phyloP scores from a whole-genome alignment of 2,797 vertebrate genomes.

The Coracias cyanogaster region DNA sequence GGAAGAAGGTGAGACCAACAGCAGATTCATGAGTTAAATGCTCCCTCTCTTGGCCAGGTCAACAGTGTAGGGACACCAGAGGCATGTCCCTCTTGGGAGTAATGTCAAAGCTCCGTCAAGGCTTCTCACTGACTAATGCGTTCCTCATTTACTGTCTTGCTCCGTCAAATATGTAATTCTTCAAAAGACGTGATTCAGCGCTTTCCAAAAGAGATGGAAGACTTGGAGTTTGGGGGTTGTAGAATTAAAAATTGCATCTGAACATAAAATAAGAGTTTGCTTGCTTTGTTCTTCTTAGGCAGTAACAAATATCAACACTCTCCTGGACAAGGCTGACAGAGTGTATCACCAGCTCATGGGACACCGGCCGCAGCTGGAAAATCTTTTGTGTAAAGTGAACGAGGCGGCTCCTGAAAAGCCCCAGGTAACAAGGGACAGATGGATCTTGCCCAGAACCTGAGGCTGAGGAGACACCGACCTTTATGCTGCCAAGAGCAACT shows the following conservation, averaged over 20 bases:
- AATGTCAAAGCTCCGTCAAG: not conserved
- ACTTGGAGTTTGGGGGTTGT: not conserved
- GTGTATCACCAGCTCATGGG: constrained; percentile 99
- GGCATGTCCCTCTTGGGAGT: not conserved
- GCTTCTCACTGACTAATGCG: not conserved
- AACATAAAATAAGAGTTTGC: not conserved
- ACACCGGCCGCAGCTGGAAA: constrained; percentile 95
- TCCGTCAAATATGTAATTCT: not conserved
- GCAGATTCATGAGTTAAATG: not conserved
- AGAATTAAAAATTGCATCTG: not conserved
- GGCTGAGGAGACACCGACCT: not conserved
- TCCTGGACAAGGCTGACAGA: constrained; percentile 97
- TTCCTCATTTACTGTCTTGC: not conserved
- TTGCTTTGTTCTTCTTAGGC: constrained; percentile 80
- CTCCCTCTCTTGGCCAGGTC: not conserved
- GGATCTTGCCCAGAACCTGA: not conserved
- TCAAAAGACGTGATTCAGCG: not conserved
- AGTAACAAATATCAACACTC: constrained; percentile 97
- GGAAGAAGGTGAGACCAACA: constrained; percentile 89
- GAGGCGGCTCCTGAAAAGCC: constrained; percentile 98
- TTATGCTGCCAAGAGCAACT: not conserved
- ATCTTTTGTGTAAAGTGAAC: constrained; percentile 95
- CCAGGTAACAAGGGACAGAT: constrained; percentile 82
- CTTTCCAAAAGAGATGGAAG: not conserved
- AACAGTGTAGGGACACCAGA: not conserved